Percentiles rank a stretch among this genome's conserved stretches.
These are phyloP conservation scores for Lates japonicus DNA, from an alignment of 2,797 vertebrate species.

Conservation along the genomic window DNA sequence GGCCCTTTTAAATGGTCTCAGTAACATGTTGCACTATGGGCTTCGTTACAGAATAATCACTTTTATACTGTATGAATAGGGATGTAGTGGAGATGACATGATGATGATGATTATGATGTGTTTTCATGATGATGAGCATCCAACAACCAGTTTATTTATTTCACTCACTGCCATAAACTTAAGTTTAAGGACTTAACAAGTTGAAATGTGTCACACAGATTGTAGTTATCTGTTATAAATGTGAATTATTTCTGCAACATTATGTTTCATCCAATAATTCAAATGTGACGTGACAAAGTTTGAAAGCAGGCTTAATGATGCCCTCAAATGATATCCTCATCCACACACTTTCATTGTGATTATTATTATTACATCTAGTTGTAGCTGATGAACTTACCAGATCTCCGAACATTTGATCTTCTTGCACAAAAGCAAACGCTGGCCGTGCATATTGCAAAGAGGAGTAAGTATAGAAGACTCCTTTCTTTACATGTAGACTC, in stretches of 20 bases:
- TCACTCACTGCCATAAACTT: background rate
- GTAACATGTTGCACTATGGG: background rate
- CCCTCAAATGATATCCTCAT: constrained; percentile 17
- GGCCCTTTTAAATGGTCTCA: background rate
- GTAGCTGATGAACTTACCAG: constrained; percentile 76
- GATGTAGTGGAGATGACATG: background rate
- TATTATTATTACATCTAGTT: background rate
- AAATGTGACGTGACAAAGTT: constrained; percentile 13
- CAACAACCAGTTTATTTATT: background rate
- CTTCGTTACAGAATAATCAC: constrained; percentile 4
- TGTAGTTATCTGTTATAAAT: background rate
- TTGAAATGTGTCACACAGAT: background rate
- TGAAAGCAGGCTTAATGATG: constrained; percentile 14
- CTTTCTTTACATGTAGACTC: constrained; percentile 74
- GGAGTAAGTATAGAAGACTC: constrained; percentile 71
- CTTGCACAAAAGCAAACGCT: constrained; percentile 73
- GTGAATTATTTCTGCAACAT: background rate
- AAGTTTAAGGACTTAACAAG: background rate
- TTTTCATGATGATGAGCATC: background rate
- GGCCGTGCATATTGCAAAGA: constrained; percentile 71
- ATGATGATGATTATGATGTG: background rate
- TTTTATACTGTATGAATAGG: background rate
- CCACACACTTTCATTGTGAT: background rate
- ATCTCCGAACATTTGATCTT: constrained; percentile 78
- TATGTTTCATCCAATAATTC: background rate